Base-by-base conservation (phyloP, 2,113 vertebrate species). In the Muntiacus muntjak region DNA sequence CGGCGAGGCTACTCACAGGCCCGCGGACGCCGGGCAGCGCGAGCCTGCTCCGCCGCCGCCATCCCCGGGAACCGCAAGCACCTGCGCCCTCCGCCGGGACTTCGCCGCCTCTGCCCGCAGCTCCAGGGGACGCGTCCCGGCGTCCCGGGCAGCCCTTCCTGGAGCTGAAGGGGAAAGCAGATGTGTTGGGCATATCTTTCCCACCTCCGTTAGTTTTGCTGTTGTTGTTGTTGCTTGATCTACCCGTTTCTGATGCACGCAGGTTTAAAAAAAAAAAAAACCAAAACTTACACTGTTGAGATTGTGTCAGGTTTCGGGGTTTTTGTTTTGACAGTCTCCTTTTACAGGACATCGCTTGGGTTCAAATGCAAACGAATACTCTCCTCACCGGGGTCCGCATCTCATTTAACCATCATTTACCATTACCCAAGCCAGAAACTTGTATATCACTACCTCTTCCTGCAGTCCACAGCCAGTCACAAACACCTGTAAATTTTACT, bases 61-160 rank as follows among this genome's bases (percentile, higher is more conserved):
- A 99, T 3, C 64, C 97, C 97, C 99, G 3, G 99, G 98, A 95
- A 95, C 98, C 99, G 30, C 99, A 99, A 98, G 99, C 99, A 60
- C 17, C 33, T 88, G 55, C 47, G 54, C n/a, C 2, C 7, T 19
- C 19, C 6, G 15, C 33, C 4, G 13, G 14, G 45, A 6, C 2
- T 5, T 50, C 45, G 99, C 3, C 99, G 98, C 98, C 99, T 99
- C 97, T 99, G 99, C 97, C 99, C 98, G 4, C 95, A 99, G 98
- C 1, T 62, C 15, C 99, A 86, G 99, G 99, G 98, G 95, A 99
- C 58, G 6, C 28, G 10, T 15, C 8, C 45, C 4, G 2, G 36
- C 10, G 28, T 40, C 2, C 12, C 0, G 0, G 8, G 36, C 71
- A 50, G 40, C 58, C 33, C 10, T 10, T 62, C 78, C 3, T 4